Conservation (phyloP, 37 sponge, comb jelly and placozoan species). For the Lycopodina hypogea region DNA sequence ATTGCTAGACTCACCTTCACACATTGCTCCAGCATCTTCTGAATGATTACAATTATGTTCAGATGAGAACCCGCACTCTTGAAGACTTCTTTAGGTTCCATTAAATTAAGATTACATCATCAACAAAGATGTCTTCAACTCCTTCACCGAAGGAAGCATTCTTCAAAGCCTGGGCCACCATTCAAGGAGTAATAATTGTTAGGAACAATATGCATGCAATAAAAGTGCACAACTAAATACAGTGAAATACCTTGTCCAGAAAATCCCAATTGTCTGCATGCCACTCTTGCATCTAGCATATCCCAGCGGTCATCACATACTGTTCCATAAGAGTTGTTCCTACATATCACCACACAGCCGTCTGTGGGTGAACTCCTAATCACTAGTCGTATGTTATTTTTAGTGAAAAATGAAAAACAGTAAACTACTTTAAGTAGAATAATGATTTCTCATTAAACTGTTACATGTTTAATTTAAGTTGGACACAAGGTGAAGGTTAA, state of each 20-base stretch:
- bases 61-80: conserved; percentile 7
- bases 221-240: too few species aligned
- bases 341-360: conserved; percentile 41
- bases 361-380: conserved; percentile 8
- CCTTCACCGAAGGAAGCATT: too few species aligned
- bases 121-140: not conserved
- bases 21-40: conserved; percentile 31
- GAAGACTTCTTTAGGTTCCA: conserved; percentile 15
- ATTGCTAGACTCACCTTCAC: conserved; percentile 41
- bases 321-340: conserved; percentile 24
- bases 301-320: conserved; percentile 45
- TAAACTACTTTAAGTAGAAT: too few species aligned
- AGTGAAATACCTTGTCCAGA: too few species aligned
- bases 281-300: conserved; percentile 23
- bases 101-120: conserved; percentile 21
- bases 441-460: not conserved
- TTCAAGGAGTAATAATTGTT: not conserved
- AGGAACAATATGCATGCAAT: not conserved
- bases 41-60: conserved; percentile 22
- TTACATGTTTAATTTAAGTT: conserved; percentile 13
- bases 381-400: too few species aligned
- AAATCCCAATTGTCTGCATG: not conserved
- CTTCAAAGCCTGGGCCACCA: conserved; percentile 7
- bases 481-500: conserved; percentile 19
- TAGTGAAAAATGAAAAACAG: too few species aligned